Evolutionary conservation across 2,113 vertebrate species (phyloP), one percentile per base, ranked within the genome.

Genomic region (Pao palembangensis): DNA sequence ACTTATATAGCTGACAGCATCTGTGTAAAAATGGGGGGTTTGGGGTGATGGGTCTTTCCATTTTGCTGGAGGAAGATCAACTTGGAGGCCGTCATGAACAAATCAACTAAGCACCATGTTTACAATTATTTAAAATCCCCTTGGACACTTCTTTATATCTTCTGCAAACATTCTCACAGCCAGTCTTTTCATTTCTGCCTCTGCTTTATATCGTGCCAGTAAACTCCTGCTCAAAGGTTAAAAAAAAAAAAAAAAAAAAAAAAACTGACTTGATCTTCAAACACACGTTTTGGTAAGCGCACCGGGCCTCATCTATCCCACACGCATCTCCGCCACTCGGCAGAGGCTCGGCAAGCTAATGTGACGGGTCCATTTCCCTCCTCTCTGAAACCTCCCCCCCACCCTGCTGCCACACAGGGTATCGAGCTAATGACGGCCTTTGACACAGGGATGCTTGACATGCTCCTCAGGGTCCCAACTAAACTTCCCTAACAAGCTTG

Each of bases 401-500:
- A 76, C 80, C 2, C 21, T 23, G 21, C 21, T 23, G n/a, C n/a
- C n/a, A 23, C 21, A 23, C 21, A 23, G 21, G 21, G 79, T 60
- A 61, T 60, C 59, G 75, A 80, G 71, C 78, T 87, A 90, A 91
- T 88, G 85, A 89, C 75, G 78, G 62, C 84, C 84, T 85, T 85
- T 86, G 88, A 85, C 83, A 86, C 75, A 20, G 78, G 80, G 77
- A 83, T 83, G 79, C 78, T 85, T 88, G 81, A 83, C 79, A 86
- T 74, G 77, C 70, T 87, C 83, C 82, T 87, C 61, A 8, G 85
- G 82, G 81, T 82, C 73, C 23, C 13, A 70, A 78, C 81, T 88
- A 87, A 88, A 86, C 83, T 87, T 84, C 71, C 82, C 81, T 85
- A 87, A 88, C 85, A 90, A 89, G 87, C 81, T 76, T 75, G 68